Evolutionary conservation across 2,888 invertebrate species (phyloP).

Genomic region (Torymus auratus): DNA sequence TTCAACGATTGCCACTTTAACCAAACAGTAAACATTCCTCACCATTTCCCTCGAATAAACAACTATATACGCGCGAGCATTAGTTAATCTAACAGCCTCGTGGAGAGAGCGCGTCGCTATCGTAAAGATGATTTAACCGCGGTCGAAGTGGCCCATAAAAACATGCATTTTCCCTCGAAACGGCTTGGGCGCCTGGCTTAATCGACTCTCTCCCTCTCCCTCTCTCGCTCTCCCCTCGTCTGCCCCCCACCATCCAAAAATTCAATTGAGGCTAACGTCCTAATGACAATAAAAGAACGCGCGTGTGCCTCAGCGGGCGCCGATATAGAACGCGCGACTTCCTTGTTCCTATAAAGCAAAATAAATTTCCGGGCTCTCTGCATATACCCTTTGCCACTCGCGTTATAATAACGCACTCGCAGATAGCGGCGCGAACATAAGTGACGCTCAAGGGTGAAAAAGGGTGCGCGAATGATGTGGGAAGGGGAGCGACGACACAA

Average conservation of each 20-base stretch:
- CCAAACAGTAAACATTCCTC: background rate
- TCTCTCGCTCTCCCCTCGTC: background rate
- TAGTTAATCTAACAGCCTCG: constrained; percentile 44
- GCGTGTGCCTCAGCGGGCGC: background rate
- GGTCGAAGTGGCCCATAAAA: constrained; percentile 34
- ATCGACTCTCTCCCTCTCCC: constrained; percentile 12
- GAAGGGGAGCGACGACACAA: constrained; percentile 17
- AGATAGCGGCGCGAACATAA: constrained; percentile 20
- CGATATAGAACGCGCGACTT: background rate
- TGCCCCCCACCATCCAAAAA: background rate
- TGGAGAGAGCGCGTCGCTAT: constrained; percentile 26
- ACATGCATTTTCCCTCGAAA: constrained; percentile 33
- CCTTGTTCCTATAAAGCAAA: constrained; percentile 24
- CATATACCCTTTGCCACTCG: background rate
- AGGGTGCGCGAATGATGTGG: background rate
- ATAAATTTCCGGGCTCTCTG: constrained; percentile 30
- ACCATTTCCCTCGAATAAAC: background rate
- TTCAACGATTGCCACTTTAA: background rate
- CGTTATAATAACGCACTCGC: constrained; percentile 21
- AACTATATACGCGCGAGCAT: constrained; percentile 1
- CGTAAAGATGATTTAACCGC: constrained; percentile 48
- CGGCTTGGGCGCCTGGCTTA: constrained; percentile 6
- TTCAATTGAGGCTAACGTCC: constrained; percentile 42
- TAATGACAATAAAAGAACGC: constrained; percentile 37
- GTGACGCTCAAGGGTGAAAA: constrained; percentile 42